These are phyloP conservation scores for Tragulus kanchil DNA, from an alignment of 2,113 vertebrate genomes.

Conservation along the genomic window DNA sequence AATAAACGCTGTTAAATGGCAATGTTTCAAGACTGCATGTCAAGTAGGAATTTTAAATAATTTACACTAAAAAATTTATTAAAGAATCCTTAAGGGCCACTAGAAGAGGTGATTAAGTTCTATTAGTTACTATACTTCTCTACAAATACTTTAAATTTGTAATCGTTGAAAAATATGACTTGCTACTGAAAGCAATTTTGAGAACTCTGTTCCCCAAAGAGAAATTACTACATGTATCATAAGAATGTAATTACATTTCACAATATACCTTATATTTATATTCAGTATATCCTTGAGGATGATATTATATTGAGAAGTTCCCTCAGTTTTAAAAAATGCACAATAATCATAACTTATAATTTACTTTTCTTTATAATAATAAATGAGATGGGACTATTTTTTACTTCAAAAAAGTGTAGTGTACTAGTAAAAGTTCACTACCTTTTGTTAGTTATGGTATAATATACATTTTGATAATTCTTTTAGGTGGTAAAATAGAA, in stretches of 20 bases:
- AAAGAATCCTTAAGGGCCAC: background rate
- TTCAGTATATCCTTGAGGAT: background rate
- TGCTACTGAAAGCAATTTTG: background rate
- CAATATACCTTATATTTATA: background rate
- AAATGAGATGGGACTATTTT: background rate
- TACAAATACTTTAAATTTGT: slow-evolving; percentile 31
- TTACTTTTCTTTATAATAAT: background rate
- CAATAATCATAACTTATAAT: background rate
- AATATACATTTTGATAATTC: background rate
- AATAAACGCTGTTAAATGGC: slow-evolving; percentile 19
- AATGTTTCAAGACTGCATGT: slow-evolving; percentile 29
- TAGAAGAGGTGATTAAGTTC: background rate
- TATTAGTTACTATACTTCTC: background rate
- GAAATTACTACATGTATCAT: background rate
- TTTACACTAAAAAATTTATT: slow-evolving; percentile 24
- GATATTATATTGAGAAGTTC: slow-evolving; percentile 4
- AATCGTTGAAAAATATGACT: background rate
- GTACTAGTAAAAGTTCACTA: background rate
- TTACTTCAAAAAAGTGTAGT: background rate
- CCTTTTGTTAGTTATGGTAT: background rate
- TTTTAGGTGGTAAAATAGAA: background rate
- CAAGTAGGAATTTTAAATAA: slow-evolving; percentile 19
- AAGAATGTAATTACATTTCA: background rate
- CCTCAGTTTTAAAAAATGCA: background rate
- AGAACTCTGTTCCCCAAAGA: background rate